Percentiles rank a stretch among this genome's conserved stretches.
Conservation (phyloP, 1,140 invertebrate species). For the Drosophila ercepeae region DNA sequence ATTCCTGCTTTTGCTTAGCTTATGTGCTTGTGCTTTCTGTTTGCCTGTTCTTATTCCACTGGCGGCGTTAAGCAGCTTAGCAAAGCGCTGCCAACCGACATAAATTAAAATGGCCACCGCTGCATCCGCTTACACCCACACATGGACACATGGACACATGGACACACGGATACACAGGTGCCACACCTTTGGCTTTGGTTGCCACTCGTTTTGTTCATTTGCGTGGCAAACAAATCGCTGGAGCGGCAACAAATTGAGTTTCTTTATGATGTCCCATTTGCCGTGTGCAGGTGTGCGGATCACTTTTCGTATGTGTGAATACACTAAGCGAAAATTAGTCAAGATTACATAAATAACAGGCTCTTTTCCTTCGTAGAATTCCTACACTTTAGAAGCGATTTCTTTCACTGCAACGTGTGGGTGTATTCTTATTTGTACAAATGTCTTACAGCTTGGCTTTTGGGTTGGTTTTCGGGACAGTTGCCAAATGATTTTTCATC, state of each 20-base stretch:
- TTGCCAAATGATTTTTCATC: slow-evolving; percentile 77
- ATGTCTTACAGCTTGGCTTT: slow-evolving; percentile 20
- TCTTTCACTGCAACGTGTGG: too few relatives aligned
- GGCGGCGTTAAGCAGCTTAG: slow-evolving; percentile 75
- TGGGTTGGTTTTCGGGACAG: slow-evolving; percentile 57
- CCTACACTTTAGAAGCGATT: too few relatives aligned
- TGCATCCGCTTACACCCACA: slow-evolving; percentile 56
- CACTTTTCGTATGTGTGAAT: slow-evolving; percentile 19
- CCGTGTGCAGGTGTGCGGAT: slow-evolving; percentile 63
- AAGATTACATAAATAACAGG: too few relatives aligned
- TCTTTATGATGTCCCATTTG: slow-evolving; percentile 80
- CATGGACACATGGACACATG: slow-evolving; percentile 11
- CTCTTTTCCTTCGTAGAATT: too few relatives aligned
- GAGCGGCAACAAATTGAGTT: slow-evolving; percentile 80
- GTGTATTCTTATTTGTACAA: slow-evolving; percentile 3
- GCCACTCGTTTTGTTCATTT: slow-evolving; percentile 73
- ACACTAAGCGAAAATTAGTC: background rate
- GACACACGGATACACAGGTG: slow-evolving; percentile 2
- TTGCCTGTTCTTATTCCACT: slow-evolving; percentile 39
- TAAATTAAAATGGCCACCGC: slow-evolving; percentile 79
- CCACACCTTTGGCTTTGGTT: slow-evolving; percentile 28
- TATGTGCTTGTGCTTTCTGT: slow-evolving; percentile 30
- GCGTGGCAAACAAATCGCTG: slow-evolving; percentile 79
- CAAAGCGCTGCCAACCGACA: slow-evolving; percentile 67
- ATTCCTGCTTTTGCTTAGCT: slow-evolving; percentile 11